phyloP scores from a whole-genome alignment of 2,888 invertebrate genomes.

The Clivina fossor region DNA sequence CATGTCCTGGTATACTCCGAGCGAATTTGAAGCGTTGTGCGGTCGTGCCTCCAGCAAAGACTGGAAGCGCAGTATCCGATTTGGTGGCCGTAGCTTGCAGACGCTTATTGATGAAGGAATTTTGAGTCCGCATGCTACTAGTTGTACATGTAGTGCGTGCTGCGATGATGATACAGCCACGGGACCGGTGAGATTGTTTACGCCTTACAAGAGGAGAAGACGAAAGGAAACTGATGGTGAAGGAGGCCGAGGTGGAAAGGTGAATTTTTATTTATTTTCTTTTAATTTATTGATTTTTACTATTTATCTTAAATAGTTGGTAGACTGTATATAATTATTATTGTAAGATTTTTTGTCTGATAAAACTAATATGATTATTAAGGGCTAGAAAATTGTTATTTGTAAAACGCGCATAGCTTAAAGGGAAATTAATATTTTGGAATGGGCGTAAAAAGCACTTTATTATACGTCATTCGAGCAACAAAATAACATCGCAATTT shows the following conservation, averaged over 20 bases:
- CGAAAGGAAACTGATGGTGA: constrained; percentile 60
- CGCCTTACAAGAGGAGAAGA: constrained; percentile 87
- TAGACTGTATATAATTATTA: too few relatives aligned
- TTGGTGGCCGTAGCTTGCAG: constrained; percentile 89
- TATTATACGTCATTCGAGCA: too few relatives aligned
- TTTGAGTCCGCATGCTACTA: constrained; percentile 90
- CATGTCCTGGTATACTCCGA: constrained; percentile 88
- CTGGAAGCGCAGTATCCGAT: constrained; percentile 94
- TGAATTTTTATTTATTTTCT: too few relatives aligned
- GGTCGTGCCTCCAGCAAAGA: constrained; percentile 95
- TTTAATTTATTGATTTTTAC: too few relatives aligned
- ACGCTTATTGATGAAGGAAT: constrained; percentile 91
- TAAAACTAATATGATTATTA: too few relatives aligned
- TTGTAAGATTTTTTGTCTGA: too few relatives aligned
- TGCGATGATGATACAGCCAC: constrained; percentile 92
- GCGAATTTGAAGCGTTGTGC: constrained; percentile 91
- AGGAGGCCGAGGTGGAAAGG: constrained; percentile 31
- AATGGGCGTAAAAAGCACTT: too few relatives aligned
- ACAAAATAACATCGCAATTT: too few relatives aligned
- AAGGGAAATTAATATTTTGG: too few relatives aligned
- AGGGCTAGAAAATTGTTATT: too few relatives aligned
- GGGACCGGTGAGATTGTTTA: constrained; percentile 88
- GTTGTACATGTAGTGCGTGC: constrained; percentile 93
- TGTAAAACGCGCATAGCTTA: too few relatives aligned
- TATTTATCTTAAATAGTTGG: too few relatives aligned